phyloP scores from a whole-genome alignment of 2,888 invertebrate species.

The Druceiella hillmani region DNA sequence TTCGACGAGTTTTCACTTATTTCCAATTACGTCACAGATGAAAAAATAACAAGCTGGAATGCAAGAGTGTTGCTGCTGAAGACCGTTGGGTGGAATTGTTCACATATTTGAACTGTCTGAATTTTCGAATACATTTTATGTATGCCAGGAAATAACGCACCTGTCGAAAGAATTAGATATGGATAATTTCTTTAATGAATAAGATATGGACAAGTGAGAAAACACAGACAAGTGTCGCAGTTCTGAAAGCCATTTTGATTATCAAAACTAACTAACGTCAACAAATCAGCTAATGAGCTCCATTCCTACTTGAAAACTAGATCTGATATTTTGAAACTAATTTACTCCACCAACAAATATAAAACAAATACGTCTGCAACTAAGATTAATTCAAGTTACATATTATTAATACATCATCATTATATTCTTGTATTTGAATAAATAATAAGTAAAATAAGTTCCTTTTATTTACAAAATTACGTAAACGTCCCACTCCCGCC shows the following conservation, averaged over 20 bases:
- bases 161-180: constrained; percentile 16
- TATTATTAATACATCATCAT: too few relatives aligned
- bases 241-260: constrained; percentile 21
- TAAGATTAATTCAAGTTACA: too few relatives aligned
- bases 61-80: constrained; percentile 26
- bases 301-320: constrained; percentile 17
- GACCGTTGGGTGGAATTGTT: constrained; percentile 24
- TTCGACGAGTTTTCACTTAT: constrained; percentile 27
- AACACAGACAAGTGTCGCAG: constrained; percentile 22
- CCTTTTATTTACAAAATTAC: too few relatives aligned
- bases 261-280: constrained; percentile 17
- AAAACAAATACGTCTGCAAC: too few relatives aligned
- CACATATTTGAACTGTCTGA: constrained; percentile 15
- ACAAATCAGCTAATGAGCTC: constrained; percentile 15
- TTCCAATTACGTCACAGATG: constrained; percentile 24
- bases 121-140: constrained; percentile 18
- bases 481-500: too few relatives aligned
- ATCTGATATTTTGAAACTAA: constrained; percentile 17
- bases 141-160: constrained; percentile 16
- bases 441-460: too few relatives aligned
- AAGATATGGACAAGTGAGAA: constrained; percentile 21
- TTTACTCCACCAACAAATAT: too few relatives aligned
- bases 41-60: constrained; percentile 28
- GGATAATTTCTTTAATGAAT: constrained; percentile 14
- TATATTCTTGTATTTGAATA: too few relatives aligned